Conservation (phyloP, 2,888 invertebrate species). For the Himalopsyche tibetana region DNA sequence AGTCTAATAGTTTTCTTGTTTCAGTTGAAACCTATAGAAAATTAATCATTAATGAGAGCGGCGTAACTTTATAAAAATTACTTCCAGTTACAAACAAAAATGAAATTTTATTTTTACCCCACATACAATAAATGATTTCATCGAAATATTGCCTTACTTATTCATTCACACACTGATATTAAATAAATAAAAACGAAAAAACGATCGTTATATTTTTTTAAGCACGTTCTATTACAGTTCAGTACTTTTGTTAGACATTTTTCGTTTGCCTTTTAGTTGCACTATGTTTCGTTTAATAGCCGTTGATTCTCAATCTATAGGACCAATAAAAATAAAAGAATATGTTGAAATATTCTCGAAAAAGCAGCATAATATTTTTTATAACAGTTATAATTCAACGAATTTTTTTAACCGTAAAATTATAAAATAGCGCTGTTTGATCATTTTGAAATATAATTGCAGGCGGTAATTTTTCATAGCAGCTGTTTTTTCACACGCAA, state of each 20-base stretch:
- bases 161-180: conserved; percentile 39
- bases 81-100: conserved; percentile 1
- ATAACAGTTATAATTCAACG: too few species aligned
- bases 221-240: conserved; percentile 27
- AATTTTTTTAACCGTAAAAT: too few species aligned
- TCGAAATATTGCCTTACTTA: conserved; percentile 24
- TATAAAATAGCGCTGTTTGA: too few species aligned
- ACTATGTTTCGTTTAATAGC: conserved; percentile 57
- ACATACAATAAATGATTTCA: conserved; percentile 12
- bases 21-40: conserved; percentile 62
- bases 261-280: background rate
- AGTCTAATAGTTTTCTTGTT: conserved; percentile 62
- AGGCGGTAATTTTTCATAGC: too few species aligned
- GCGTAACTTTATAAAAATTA: conserved; percentile 36
- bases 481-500: too few species aligned
- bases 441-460: too few species aligned
- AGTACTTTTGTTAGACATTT: background rate
- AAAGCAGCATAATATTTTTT: background rate
- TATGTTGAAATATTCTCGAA: conserved; percentile 9
- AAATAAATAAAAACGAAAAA: conserved; percentile 41
- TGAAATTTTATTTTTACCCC: background rate
- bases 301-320: conserved; percentile 65
- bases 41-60: conserved; percentile 45
- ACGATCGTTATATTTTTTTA: conserved; percentile 30
- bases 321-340: conserved; percentile 59